A percentile compares a stretch with the other conserved stretches of the same genome.
Conservation (phyloP, 1,140 invertebrate species). For the Nomia melanderi region DNA sequence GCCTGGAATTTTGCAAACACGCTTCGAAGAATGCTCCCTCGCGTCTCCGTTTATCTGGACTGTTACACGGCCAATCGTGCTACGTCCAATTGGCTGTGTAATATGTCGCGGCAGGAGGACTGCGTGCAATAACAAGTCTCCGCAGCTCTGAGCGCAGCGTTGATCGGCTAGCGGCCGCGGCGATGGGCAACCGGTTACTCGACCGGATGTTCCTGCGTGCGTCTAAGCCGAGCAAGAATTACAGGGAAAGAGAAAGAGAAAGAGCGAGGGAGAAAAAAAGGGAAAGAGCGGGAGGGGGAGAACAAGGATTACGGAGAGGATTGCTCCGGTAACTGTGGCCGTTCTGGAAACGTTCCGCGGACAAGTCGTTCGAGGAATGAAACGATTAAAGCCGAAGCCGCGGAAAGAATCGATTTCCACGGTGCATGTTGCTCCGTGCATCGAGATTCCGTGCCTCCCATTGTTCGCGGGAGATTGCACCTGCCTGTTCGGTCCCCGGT, state of each 20-base stretch:
- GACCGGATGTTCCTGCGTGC: slow-evolving; percentile 5
- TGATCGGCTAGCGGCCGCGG: slow-evolving; percentile 8
- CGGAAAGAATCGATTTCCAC: background rate
- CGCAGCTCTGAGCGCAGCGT: no score
- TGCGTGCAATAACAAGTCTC: no score
- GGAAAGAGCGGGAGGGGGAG: background rate
- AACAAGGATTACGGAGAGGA: background rate
- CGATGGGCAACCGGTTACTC: slow-evolving; percentile 1
- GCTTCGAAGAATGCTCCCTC: no score
- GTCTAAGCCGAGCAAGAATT: slow-evolving; percentile 12
- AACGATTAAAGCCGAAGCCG: background rate
- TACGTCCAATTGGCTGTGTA: no score
- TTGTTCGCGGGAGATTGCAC: no score
- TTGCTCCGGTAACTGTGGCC: background rate
- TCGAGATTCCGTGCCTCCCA: background rate
- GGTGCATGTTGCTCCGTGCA: no score
- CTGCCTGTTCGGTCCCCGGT: no score
- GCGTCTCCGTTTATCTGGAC: no score
- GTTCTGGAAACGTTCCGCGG: background rate
- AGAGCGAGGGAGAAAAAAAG: background rate
- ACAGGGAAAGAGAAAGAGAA: background rate
- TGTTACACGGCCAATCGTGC: no score
- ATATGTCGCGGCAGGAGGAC: no score
- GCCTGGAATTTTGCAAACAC: no score
- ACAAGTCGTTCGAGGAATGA: background rate